phyloP scores from a whole-genome alignment of 2,113 vertebrate species.

The Nettapus auritus region DNA sequence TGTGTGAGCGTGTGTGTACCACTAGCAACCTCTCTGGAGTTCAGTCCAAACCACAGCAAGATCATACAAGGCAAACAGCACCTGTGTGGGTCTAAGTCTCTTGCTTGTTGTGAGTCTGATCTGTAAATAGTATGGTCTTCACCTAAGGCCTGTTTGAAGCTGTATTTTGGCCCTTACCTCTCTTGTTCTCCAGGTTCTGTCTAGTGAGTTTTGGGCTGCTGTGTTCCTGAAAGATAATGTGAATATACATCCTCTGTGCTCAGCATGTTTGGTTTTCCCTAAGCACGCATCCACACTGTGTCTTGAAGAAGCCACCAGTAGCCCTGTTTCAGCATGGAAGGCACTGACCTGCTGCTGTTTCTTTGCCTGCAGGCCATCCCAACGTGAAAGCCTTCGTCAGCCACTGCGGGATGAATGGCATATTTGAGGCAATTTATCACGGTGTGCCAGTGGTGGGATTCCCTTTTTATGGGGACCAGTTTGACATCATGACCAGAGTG shows the following conservation, averaged over 20 bases:
- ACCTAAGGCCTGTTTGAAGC: background rate
- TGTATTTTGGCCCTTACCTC: background rate
- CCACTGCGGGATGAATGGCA: slow-evolving; percentile 72
- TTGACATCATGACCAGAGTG: slow-evolving; percentile 74
- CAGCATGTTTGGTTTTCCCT: background rate
- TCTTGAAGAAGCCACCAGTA: background rate
- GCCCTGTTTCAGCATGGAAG: background rate
- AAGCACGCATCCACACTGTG: rapidly evolving
- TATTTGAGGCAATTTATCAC: slow-evolving; percentile 73
- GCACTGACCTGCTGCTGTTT: background rate
- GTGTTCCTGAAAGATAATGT: background rate
- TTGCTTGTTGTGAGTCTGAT: background rate
- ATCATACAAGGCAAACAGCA: background rate
- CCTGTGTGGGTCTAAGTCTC: background rate
- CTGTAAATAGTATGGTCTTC: background rate
- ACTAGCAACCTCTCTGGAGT: background rate
- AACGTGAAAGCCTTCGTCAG: slow-evolving; percentile 70
- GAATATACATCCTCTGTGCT: background rate
- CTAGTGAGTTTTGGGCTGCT: background rate
- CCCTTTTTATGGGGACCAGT: slow-evolving; percentile 77
- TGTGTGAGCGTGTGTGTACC: background rate
- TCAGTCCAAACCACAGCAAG: slow-evolving; percentile 35
- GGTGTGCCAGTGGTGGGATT: slow-evolving; percentile 76
- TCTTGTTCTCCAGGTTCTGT: background rate
- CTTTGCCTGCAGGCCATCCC: slow-evolving; percentile 59